phyloP scores from a whole-genome alignment of 2,888 invertebrate genomes.

The Drosophila cyrtoloma region DNA sequence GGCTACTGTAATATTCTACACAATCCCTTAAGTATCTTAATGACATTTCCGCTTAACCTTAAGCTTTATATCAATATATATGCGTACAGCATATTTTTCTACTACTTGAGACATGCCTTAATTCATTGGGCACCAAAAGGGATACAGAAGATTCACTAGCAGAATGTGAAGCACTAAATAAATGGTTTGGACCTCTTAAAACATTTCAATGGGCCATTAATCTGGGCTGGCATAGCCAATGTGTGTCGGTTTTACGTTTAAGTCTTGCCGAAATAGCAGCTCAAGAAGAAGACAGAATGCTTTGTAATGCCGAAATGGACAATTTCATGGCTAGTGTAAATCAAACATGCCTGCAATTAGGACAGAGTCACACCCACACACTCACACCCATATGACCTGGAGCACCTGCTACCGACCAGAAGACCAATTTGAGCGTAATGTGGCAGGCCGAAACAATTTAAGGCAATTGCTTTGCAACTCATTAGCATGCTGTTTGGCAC shows the following conservation, averaged over 20 bases:
- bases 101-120: slow-evolving; percentile 24
- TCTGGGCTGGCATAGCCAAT: slow-evolving; percentile 53
- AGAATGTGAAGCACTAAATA: slow-evolving; percentile 64
- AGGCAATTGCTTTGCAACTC: slow-evolving; percentile 71
- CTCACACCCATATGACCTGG: slow-evolving; percentile 6
- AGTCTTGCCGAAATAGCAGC: slow-evolving; percentile 11
- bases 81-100: background rate
- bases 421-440: slow-evolving; percentile 44
- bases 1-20: slow-evolving; percentile 1
- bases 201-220: slow-evolving; percentile 68
- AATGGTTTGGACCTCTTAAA: slow-evolving; percentile 56
- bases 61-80: slow-evolving; percentile 6
- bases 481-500: slow-evolving; percentile 69
- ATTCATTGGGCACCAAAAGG: slow-evolving; percentile 41
- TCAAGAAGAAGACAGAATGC: slow-evolving; percentile 55
- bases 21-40: slow-evolving; percentile 24
- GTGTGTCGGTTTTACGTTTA: slow-evolving; percentile 66
- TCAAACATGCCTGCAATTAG: slow-evolving; percentile 79
- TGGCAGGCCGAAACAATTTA: slow-evolving; percentile 62
- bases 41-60: slow-evolving; percentile 17
- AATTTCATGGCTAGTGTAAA: slow-evolving; percentile 78
- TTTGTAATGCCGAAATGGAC: slow-evolving; percentile 71
- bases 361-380: slow-evolving; percentile 1
- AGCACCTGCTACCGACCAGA: slow-evolving; percentile 26
- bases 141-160: slow-evolving; percentile 20